Percentiles rank a stretch among this genome's conserved stretches.
Evolutionary conservation across 2,888 invertebrate genomes (phyloP).

Genomic region (Leucophenga montana): DNA sequence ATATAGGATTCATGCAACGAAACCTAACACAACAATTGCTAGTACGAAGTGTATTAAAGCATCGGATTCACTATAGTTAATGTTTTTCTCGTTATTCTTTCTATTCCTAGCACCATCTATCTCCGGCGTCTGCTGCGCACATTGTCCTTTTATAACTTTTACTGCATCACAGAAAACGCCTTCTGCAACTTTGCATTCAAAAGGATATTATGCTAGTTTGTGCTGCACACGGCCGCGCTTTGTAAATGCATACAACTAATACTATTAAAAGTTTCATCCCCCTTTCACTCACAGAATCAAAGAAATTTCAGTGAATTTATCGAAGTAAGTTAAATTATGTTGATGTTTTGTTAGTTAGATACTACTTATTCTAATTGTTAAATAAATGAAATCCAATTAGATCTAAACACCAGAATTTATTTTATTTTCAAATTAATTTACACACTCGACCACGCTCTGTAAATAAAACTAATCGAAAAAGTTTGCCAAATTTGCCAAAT

Average conservation of each 20-base stretch:
- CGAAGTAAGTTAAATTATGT: not conserved
- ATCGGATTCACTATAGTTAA: not conserved
- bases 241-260: slow-evolving; percentile 2
- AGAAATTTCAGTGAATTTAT: not conserved
- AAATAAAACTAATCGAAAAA: no score
- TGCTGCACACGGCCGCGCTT: slow-evolving; percentile 9
- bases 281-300: not conserved
- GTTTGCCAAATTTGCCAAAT: no score
- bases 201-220: slow-evolving; percentile 21
- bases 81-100: not conserved
- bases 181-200: slow-evolving; percentile 16
- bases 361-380: no score
- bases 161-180: no score
- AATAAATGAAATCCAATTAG: no score
- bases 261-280: slow-evolving; percentile 2
- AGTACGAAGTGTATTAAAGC: not conserved
- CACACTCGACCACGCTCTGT: no score
- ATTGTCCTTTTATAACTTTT: not conserved
- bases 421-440: no score
- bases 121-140: not conserved
- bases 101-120: not conserved
- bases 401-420: no score
- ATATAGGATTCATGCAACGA: no score
- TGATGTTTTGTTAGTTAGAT: not conserved
- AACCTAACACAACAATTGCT: no score